These are phyloP conservation scores for Myripristis jacobus DNA, from an alignment of 2,797 vertebrate genomes.

Conservation along the genomic window DNA sequence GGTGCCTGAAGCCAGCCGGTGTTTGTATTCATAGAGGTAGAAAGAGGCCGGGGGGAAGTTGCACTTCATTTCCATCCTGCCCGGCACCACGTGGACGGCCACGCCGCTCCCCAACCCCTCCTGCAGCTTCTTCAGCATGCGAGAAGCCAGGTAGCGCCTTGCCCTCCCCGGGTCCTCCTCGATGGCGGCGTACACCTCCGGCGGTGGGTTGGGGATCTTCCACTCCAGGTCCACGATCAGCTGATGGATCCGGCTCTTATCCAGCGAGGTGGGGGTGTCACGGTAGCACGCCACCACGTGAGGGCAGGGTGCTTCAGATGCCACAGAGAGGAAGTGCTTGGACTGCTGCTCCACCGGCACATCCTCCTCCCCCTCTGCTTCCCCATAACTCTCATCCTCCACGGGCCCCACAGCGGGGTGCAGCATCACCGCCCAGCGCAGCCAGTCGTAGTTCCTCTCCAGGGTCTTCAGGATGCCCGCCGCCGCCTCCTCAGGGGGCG, in stretches of 20 bases:
- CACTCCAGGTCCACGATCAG: conserved; percentile 84
- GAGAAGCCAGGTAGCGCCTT: conserved; percentile 76
- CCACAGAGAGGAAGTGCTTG: conserved; percentile 69
- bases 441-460: conserved; percentile 84
- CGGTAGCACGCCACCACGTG: conserved; percentile 77
- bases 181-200: conserved; percentile 80
- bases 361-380: conserved; percentile 10
- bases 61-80: conserved; percentile 81
- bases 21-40: conserved; percentile 83
- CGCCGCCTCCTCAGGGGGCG: conserved; percentile 71
- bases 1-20: conserved; percentile 81
- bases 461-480: conserved; percentile 70
- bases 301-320: conserved; percentile 68
- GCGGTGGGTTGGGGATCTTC: conserved; percentile 85
- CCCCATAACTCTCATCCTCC: conserved; percentile 40
- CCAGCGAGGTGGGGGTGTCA: conserved; percentile 76
- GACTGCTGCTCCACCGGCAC: not conserved
- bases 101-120: conserved; percentile 76
- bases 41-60: conserved; percentile 80
- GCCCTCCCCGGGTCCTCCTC: conserved; percentile 79
- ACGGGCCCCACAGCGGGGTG: conserved; percentile 56
- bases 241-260: conserved; percentile 81
- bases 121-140: conserved; percentile 81
- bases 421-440: conserved; percentile 84
- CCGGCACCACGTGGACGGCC: conserved; percentile 80